These are phyloP conservation scores for Calameuta pallipes DNA, from an alignment of 2,888 invertebrate species.

Conservation along the genomic window DNA sequence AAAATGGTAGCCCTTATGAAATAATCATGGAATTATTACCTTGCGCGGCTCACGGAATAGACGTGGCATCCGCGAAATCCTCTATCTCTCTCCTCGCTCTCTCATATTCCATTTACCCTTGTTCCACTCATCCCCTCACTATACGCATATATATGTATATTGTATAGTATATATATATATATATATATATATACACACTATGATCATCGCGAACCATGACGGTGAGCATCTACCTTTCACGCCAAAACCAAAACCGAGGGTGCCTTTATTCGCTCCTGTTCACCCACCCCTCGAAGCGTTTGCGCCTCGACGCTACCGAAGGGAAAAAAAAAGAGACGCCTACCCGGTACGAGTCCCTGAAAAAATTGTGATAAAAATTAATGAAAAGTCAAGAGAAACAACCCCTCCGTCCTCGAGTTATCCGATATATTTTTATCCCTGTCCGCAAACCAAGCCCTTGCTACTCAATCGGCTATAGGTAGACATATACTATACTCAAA, in stretches of 20 bases:
- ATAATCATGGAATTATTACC: slow-evolving; percentile 62
- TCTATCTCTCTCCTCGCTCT: too few relatives aligned
- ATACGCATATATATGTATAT: too few relatives aligned
- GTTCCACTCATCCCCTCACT: slow-evolving; percentile 2
- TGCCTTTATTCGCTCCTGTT: too few relatives aligned
- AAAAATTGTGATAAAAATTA: slow-evolving; percentile 5
- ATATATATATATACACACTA: too few relatives aligned
- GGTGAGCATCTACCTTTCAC: too few relatives aligned
- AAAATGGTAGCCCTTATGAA: slow-evolving; percentile 55
- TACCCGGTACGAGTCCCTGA: slow-evolving; percentile 21
- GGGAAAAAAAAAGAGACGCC: slow-evolving; percentile 22
- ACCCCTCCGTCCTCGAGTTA: too few relatives aligned
- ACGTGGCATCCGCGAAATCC: too few relatives aligned
- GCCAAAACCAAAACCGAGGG: too few relatives aligned
- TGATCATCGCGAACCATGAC: too few relatives aligned
- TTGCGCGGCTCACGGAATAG: slow-evolving; percentile 34
- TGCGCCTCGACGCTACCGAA: too few relatives aligned
- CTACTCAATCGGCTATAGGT: neutral
- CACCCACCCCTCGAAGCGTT: too few relatives aligned
- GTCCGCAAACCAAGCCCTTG: neutral
- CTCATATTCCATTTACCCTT: slow-evolving; percentile 4
- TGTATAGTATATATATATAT: neutral
- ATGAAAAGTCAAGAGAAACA: neutral
- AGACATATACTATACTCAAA: neutral
- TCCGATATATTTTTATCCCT: too few relatives aligned